Percentiles rank a stretch among this genome's conserved stretches.
These are phyloP conservation scores for Phasianus colchicus DNA, from an alignment of 2,113 vertebrate species.

Conservation along the genomic window DNA sequence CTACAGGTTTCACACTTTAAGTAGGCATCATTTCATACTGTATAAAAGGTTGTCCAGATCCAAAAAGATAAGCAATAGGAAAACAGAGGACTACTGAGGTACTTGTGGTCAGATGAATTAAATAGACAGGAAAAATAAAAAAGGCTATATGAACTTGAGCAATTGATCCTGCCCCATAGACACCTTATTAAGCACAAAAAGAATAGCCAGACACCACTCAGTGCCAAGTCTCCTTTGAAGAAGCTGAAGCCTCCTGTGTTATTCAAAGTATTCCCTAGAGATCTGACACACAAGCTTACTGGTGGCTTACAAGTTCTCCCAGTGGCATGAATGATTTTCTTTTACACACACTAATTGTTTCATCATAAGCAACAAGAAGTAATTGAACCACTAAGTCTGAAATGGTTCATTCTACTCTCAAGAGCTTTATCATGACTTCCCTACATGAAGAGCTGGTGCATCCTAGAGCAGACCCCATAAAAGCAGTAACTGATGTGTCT, in stretches of 20 bases:
- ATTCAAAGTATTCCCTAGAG: background rate
- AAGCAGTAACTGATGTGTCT: background rate
- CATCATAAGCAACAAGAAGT: background rate
- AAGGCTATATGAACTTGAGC: background rate
- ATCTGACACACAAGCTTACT: background rate
- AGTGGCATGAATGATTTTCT: background rate
- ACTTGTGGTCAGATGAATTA: background rate
- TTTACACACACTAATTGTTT: background rate
- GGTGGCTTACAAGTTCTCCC: background rate
- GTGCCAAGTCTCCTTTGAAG: background rate
- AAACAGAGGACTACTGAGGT: background rate
- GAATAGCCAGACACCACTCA: background rate
- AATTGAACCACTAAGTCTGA: conserved; percentile 10
- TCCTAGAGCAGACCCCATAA: background rate
- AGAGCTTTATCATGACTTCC: background rate
- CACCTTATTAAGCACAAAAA: background rate
- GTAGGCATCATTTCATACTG: background rate
- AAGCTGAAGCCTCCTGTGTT: background rate
- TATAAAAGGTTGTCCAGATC: background rate
- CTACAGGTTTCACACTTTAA: background rate
- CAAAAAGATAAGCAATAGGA: background rate
- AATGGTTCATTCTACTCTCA: background rate
- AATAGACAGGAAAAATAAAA: background rate
- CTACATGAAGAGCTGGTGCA: background rate
- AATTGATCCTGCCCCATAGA: background rate